Conservation (phyloP, 2,888 invertebrate species). For the Netelia melanura region DNA sequence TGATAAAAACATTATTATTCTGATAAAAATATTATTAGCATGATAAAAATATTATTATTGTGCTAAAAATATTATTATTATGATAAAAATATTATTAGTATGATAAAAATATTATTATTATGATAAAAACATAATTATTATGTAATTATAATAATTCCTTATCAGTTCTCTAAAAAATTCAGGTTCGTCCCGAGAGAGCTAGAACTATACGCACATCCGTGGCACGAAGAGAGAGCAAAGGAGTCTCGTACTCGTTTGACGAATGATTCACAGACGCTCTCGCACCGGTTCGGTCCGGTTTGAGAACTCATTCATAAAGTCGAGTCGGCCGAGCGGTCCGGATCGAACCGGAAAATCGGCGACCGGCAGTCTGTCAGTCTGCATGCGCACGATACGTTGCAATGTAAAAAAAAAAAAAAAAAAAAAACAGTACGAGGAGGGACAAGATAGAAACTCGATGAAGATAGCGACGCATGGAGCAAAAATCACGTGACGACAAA, state of each 20-base stretch:
- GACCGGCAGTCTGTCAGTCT: constrained; percentile 72
- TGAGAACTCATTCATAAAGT: constrained; percentile 74
- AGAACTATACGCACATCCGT: background rate
- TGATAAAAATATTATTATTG: too few relatives aligned
- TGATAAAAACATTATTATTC: too few relatives aligned
- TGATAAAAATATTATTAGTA: too few relatives aligned
- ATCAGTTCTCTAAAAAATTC: background rate
- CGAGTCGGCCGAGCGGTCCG: constrained; percentile 62
- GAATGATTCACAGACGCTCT: constrained; percentile 69
- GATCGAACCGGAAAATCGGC: constrained; percentile 77
- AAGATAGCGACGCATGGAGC: background rate
- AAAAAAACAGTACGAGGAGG: background rate
- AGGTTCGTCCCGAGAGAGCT: background rate
- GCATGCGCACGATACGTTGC: constrained; percentile 14
- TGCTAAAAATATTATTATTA: too few relatives aligned
- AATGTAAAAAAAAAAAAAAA: background rate
- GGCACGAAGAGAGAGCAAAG: constrained; percentile 20
- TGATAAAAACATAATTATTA: too few relatives aligned
- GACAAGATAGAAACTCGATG: background rate
- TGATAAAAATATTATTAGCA: too few relatives aligned
- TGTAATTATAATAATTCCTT: too few relatives aligned
- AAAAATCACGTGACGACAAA: background rate
- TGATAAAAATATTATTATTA: too few relatives aligned
- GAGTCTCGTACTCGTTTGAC: constrained; percentile 12
- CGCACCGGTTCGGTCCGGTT: constrained; percentile 75